Evolutionary conservation across 2,797 vertebrate genomes (phyloP).

Genomic region (Chaunax sp.): DNA sequence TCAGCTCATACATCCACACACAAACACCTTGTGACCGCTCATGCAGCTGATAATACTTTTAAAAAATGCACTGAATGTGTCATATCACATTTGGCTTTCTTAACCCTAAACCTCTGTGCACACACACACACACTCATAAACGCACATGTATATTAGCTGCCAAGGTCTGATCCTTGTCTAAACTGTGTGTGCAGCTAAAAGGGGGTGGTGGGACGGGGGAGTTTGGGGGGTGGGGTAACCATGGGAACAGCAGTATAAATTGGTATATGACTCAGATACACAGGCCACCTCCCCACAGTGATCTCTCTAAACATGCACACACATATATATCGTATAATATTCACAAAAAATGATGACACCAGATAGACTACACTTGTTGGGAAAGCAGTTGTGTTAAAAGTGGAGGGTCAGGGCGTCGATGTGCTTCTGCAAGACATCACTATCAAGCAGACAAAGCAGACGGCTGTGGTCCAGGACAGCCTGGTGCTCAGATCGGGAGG

Average conservation of each 20-base stretch:
- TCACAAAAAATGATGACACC: neutral
- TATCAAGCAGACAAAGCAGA: constrained; percentile 27
- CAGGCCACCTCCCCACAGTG: constrained; percentile 17
- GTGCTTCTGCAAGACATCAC: constrained; percentile 12
- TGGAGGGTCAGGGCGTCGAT: constrained; percentile 9
- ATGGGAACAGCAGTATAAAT: constrained; percentile 63
- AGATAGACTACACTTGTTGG: neutral
- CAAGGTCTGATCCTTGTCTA: constrained; percentile 44
- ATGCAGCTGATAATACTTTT: constrained; percentile 23
- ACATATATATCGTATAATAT: neutral
- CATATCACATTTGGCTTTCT: constrained; percentile 14
- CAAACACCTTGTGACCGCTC: constrained; percentile 19
- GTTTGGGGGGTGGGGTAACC: constrained; percentile 57
- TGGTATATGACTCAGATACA: constrained; percentile 64
- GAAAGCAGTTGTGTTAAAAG: neutral
- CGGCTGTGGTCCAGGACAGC: constrained; percentile 21
- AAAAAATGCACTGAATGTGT: constrained; percentile 45
- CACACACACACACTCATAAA: constrained; percentile 9
- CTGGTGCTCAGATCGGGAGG: constrained; percentile 51
- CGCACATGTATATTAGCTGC: neutral
- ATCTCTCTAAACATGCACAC: neutral
- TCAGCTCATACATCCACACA: neutral
- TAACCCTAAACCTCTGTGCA: constrained; percentile 13
- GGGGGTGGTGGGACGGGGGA: neutral
- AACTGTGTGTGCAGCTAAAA: constrained; percentile 39